Base-by-base conservation (phyloP, 2,797 vertebrate genomes). In the Molossus alvarezi region DNA sequence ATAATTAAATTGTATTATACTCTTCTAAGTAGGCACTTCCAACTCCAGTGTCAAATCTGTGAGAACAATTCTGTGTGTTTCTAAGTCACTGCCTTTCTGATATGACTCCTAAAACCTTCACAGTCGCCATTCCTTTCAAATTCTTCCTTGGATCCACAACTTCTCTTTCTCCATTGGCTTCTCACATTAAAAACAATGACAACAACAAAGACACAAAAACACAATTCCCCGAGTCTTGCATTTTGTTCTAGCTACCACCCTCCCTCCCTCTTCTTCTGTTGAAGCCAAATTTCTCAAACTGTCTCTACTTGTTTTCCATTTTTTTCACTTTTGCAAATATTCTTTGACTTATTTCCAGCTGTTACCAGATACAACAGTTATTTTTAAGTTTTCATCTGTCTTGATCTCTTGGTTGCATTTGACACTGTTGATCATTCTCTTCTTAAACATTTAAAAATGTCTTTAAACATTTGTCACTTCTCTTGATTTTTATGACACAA, bases 401-500 rank as follows among this genome's bases (percentile, higher is more conserved):
- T 94, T 86, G 65, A 80, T 33, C n/a, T 62, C 10, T 75, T 57
- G 29, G 29, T 41, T 51, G 18, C 57, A 85, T 57, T 57, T 69
- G 84, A 76, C 12, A 12, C 21, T 48, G 18, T 48, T 64, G 18
- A 67, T 17, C 18, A 77, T 41, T 72, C n/a, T n/a, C 58, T 91
- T 88, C 53, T 83, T 69, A 72, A 73, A 90, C 17, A 82, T 60
- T 77, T 92, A 33, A 2, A 96, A 80, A 33, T 72, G 33, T 45
- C 20, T 86, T 95, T 17, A 84, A 82, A 83, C 75, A 64, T 6
- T 0, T 20, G 2, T 53, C 51, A 77, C 5, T 58, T 96, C 53
- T 86, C 37, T 89, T 91, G 15, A 79, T 45, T 80, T 86, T 73
- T 51, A 45, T 58, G 51, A 79, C 23, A 86, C 9, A 64, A 45